Evolutionary conservation across 2,888 invertebrate species (phyloP).

Genomic region (Acleris cristana): DNA sequence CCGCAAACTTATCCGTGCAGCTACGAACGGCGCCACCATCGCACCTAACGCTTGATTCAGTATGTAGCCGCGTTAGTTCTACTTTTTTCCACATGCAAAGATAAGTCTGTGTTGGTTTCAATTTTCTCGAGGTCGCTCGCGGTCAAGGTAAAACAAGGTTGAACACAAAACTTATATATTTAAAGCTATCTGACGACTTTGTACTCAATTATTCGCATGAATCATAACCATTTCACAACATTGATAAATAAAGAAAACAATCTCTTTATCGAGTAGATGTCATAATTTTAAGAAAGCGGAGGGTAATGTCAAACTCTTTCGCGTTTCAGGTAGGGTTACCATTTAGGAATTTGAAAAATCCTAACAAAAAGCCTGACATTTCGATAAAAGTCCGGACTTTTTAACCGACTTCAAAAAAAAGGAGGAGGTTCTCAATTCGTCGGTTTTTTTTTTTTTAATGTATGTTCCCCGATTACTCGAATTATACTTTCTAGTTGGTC

Average conservation of each 20-base stretch:
- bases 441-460: too few relatives aligned
- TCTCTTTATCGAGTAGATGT: neutral
- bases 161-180: constrained; percentile 22
- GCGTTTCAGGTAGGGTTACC: too few relatives aligned
- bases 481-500: too few relatives aligned
- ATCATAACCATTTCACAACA: constrained; percentile 21
- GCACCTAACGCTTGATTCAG: neutral
- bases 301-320: too few relatives aligned
- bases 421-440: too few relatives aligned
- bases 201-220: constrained; percentile 1
- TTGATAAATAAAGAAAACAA: neutral
- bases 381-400: too few relatives aligned
- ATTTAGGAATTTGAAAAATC: too few relatives aligned
- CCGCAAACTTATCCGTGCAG: neutral
- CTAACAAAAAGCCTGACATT: too few relatives aligned
- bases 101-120: neutral
- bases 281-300: too few relatives aligned
- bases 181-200: neutral
- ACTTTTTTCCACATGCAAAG: constrained; percentile 35
- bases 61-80: constrained; percentile 2
- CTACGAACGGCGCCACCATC: constrained; percentile 9
- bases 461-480: too few relatives aligned
- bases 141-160: constrained; percentile 66
- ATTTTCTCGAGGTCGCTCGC: constrained; percentile 47
- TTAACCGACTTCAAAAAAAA: too few relatives aligned